Base-by-base conservation (phyloP, 2,113 vertebrate species). In the Cercopithecus mona region DNA sequence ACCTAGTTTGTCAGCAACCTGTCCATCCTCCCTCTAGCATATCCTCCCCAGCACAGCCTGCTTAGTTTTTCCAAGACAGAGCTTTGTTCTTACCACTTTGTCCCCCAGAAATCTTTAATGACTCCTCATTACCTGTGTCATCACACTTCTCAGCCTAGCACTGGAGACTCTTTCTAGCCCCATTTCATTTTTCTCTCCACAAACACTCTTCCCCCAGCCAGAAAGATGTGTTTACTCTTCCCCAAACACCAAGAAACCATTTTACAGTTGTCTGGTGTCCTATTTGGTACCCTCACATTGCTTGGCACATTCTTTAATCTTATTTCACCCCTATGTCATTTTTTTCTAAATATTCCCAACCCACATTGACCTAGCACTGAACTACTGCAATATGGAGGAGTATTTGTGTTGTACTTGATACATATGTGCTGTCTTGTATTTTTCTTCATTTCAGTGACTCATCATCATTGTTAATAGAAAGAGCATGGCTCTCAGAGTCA, bases 401-500 rank as follows among this genome's bases (percentile, higher is more conserved):
- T 45, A 78, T 82, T 95, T 87, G 68, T 97, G 35, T 82, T 72
- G n/a, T 14, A 27, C n/a, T 45, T 50, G 35, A 48, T 50, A 82
- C 79, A 13, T 90, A 22, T 38, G 14, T 92, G 61, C 68, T 57
- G n/a, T 52, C 68, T 89, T 92, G 18, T 93, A 50, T 90, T 94
- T 92, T 92, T 43, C 50, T 59, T 94, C n/a, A 17, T 88, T 86
- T 76, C 48, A 45, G 12, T 89, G n/a, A 93, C 35, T 93, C n/a
- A 35, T 89, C 38, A 40, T 48, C 35, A 32, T 85, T 88, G 14
- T 43, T 78, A 87, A 78, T 61, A 94, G 61, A 82, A 87, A 85
- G 61, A 79, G 45, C 22, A 8, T 27, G 27, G 23, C 61, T 70
- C n/a, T 72, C 40, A 11, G 59, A 90, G 66, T 93, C 75, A 81